phyloP scores from a whole-genome alignment of 2,888 invertebrate genomes.

The Melieria crassipennis region DNA sequence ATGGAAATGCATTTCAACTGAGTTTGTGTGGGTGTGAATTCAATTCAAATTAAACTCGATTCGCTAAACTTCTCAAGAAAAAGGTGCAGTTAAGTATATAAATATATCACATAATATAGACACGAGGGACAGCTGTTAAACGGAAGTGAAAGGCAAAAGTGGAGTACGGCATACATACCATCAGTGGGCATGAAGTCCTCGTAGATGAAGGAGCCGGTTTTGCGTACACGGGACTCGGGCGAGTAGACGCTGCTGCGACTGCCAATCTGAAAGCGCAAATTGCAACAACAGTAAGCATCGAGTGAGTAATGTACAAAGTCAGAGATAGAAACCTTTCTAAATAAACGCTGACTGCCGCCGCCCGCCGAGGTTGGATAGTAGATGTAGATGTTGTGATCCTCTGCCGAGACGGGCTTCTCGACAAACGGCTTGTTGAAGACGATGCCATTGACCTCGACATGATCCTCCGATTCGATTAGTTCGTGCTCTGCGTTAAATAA shows the following conservation, averaged over 20 bases:
- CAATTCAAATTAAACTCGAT: conserved; percentile 27
- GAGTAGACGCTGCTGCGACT: conserved; percentile 99
- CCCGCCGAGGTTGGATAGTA: conserved; percentile 99
- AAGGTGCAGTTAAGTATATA: conserved; percentile 6
- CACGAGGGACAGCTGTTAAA: conserved; percentile 13
- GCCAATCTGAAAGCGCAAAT: conserved; percentile 77
- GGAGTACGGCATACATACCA: conserved; percentile 70
- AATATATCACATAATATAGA: conserved; percentile 10
- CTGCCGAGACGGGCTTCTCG: conserved; percentile 98
- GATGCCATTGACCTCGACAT: conserved; percentile 95
- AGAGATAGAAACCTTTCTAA: conserved; percentile 83
- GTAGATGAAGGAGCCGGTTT: conserved; percentile 98
- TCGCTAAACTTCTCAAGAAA: conserved; percentile 24
- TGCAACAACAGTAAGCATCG: not conserved
- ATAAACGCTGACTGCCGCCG: conserved; percentile 96
- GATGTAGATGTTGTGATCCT: conserved; percentile 99
- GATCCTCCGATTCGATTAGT: conserved; percentile 94
- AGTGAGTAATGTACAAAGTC: not conserved
- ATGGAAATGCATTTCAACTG: not conserved
- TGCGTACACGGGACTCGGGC: conserved; percentile 93
- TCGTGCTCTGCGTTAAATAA: conserved; percentile 76
- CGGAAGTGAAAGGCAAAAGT: not conserved
- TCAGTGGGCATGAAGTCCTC: conserved; percentile 99
- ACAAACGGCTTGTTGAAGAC: conserved; percentile 98
- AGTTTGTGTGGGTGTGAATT: not conserved